Percentiles rank a stretch among this genome's conserved stretches.
These are phyloP conservation scores for Choristoneura fumiferana DNA, from an alignment of 1,140 invertebrate genomes.

Conservation along the genomic window DNA sequence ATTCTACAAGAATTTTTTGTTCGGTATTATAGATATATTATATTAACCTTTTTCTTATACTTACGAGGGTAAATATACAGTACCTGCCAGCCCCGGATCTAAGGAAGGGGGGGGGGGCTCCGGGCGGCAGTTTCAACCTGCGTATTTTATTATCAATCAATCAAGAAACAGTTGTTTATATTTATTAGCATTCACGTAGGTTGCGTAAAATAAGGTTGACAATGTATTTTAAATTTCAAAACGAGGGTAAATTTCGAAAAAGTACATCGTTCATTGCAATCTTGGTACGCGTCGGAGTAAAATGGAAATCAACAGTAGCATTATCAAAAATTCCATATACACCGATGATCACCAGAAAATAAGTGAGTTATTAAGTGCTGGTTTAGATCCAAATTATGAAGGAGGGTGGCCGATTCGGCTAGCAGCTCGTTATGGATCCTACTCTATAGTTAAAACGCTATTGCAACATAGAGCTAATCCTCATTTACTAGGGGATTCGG, in stretches of 20 bases:
- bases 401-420: conserved; percentile 63
- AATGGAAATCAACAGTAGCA: conserved; percentile 47
- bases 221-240: no score
- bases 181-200: no score
- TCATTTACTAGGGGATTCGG: conserved; percentile 60
- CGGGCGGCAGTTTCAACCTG: no score
- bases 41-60: no score
- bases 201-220: no score
- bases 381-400: conserved; percentile 62
- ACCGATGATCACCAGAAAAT: conserved; percentile 45
- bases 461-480: conserved; percentile 63
- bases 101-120: no score
- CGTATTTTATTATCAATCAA: no score
- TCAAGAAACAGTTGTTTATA: no score
- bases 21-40: no score
- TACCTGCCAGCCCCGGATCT: no score
- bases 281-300: conserved; percentile 2
- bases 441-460: conserved; percentile 51
- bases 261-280: background rate
- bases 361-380: conserved; percentile 45
- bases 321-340: conserved; percentile 50
- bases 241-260: background rate
- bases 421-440: conserved; percentile 54
- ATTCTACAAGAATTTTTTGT: no score
- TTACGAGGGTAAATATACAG: no score